These are phyloP conservation scores for Psettodes erumei DNA, from an alignment of 2,113 vertebrate species.

Conservation along the genomic window DNA sequence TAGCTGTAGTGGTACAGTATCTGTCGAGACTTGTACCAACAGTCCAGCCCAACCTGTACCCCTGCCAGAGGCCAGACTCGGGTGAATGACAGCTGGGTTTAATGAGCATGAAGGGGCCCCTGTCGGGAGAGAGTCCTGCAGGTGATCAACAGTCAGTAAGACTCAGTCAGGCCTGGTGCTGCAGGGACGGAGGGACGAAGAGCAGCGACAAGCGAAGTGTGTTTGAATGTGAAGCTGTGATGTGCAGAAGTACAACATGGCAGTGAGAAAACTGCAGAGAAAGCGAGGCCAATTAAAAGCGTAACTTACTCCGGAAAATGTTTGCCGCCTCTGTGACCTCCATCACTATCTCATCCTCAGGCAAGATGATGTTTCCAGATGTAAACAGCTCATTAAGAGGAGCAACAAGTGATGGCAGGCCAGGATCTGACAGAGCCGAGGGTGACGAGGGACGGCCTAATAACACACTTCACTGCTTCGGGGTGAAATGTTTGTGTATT, in stretches of 20 bases:
- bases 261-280: neutral
- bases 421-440: constrained; percentile 15
- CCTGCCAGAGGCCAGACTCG: constrained; percentile 16
- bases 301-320: neutral
- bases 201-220: neutral
- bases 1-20: neutral
- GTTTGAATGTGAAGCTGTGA: neutral
- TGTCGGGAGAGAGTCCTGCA: neutral
- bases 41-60: constrained; percentile 1
- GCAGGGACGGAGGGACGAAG: neutral
- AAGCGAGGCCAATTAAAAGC: too few species aligned
- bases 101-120: constrained; percentile 20
- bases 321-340: constrained; percentile 4
- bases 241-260: neutral
- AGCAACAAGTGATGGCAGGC: constrained; percentile 35
- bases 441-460: neutral
- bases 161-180: neutral
- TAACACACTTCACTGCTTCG: neutral
- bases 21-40: constrained; percentile 20
- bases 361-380: constrained; percentile 24
- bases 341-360: constrained; percentile 7
- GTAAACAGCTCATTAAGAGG: constrained; percentile 26
- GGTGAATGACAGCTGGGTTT: constrained; percentile 19
- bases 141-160: constrained; percentile 45
- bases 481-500: neutral